Evolutionary conservation across 2,113 vertebrate species (phyloP), one percentile per base, ranked within the genome.

Genomic region (Lanius ludovicianus): DNA sequence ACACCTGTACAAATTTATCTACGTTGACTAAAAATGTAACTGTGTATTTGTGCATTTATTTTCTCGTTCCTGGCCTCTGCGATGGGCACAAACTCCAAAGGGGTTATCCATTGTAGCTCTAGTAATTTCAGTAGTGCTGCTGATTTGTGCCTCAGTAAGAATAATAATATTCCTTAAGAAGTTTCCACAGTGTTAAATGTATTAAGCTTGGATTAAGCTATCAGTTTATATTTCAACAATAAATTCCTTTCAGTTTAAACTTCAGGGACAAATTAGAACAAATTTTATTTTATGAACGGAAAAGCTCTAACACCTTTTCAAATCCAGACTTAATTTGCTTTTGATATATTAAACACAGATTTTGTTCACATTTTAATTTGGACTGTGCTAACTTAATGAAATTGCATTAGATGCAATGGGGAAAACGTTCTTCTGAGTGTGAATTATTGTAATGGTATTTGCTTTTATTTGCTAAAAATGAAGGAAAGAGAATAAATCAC

Each of bases 271-370:
- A 95, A 89, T 94, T 60, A 84, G 47, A 78, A 92, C 28, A 81
- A 93, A 93, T 94, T 95, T 37, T 81, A 68, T 93, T 90, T 95
- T 75, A 84, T 56, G 69, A 78, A 94, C 81, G 60, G 49, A 90
- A 93, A 94, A 86, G 20, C 71, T 90, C 46, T 68, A 88, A 67
- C 39, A 94, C 47, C 64, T 90, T 96, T 94, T 88, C 63, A 90
- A 91, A 91, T 71, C 44, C 79, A 94, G 80, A 60, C 52, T 74
- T 95, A 87, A 93, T 94, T 90, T 84, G 23, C 44, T 96, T 94
- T 92, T 79, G 76, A 92, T 78, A 55, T 87, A 90, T 90, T 92
- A 81, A 94, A 74, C 56, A 94, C 56, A 52, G 64, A 64, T 70
- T 52, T 30, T 64, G 47, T 63, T 96, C 90, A 78, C 37, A 84